phyloP scores from a whole-genome alignment of 2,113 vertebrate species.

The Clupea harengus region DNA sequence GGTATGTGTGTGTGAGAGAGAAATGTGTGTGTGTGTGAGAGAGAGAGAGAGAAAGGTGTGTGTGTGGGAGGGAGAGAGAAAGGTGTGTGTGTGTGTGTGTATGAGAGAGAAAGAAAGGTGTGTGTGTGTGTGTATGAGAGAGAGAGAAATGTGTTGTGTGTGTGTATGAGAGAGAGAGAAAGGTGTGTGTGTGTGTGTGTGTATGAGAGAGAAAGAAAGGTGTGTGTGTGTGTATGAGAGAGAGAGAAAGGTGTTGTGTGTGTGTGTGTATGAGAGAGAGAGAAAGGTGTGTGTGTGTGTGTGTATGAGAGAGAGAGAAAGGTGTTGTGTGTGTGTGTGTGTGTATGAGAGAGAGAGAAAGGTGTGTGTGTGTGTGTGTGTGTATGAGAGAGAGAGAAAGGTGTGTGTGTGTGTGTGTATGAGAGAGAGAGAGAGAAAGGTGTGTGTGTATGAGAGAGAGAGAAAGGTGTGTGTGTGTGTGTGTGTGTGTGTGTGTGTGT shows the following conservation, averaged over 20 bases:
- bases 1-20: not conserved
- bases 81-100: not conserved
- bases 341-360: not conserved
- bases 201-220: too few species aligned
- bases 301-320: too few species aligned
- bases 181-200: not conserved
- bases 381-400: not conserved
- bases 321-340: not conserved
- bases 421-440: not conserved
- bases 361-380: slow-evolving; percentile 2
- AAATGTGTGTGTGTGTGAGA: not conserved
- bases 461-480: not conserved
- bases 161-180: not conserved
- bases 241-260: too few species aligned
- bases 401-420: not conserved
- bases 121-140: not conserved
- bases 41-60: too few species aligned
- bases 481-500: too few species aligned
- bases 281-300: not conserved
- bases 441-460: not conserved
- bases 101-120: not conserved
- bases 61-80: too few species aligned
- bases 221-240: not conserved
- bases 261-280: not conserved
- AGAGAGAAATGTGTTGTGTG: not conserved